These are phyloP conservation scores for Scytalopus superciliaris DNA, from an alignment of 2,113 vertebrate species.

Conservation along the genomic window DNA sequence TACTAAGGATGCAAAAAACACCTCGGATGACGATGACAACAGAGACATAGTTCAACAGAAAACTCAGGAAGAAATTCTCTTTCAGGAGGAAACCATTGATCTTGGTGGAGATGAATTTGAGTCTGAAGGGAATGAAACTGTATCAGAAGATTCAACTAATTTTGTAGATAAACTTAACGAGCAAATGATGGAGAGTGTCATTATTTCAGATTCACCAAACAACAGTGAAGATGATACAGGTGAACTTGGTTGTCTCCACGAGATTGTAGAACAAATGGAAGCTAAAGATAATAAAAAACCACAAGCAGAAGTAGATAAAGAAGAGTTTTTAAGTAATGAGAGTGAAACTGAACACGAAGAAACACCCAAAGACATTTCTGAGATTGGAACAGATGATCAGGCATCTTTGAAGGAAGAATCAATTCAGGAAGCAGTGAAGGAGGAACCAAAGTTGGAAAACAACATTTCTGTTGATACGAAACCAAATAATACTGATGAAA, in stretches of 20 bases:
- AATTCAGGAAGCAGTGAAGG: constrained; percentile 1
- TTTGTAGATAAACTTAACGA: constrained; percentile 89
- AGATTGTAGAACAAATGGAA: constrained; percentile 73
- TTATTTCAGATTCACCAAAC: constrained; percentile 96
- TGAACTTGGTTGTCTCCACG: constrained; percentile 83
- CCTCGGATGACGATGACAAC: not conserved
- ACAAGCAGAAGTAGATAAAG: constrained; percentile 4
- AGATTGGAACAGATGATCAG: constrained; percentile 52
- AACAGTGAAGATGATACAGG: constrained; percentile 90
- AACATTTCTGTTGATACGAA: not conserved
- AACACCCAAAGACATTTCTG: constrained; percentile 46
- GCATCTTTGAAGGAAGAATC: constrained; percentile 42
- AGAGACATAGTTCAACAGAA: not conserved
- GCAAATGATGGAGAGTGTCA: constrained; percentile 98
- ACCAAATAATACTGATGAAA: not conserved
- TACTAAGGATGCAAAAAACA: not conserved
- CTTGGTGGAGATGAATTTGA: constrained; percentile 83
- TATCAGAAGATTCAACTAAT: constrained; percentile 78
- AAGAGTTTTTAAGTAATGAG: constrained; percentile 48
- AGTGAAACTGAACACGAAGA: constrained; percentile 63
- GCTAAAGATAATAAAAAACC: constrained; percentile 5
- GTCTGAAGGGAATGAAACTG: constrained; percentile 83
- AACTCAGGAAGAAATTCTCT: constrained; percentile 65
- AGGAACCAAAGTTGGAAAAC: not conserved
- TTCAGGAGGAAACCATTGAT: constrained; percentile 90